phyloP scores from a whole-genome alignment of 2,113 vertebrate species.

The Collichthys lucidus region DNA sequence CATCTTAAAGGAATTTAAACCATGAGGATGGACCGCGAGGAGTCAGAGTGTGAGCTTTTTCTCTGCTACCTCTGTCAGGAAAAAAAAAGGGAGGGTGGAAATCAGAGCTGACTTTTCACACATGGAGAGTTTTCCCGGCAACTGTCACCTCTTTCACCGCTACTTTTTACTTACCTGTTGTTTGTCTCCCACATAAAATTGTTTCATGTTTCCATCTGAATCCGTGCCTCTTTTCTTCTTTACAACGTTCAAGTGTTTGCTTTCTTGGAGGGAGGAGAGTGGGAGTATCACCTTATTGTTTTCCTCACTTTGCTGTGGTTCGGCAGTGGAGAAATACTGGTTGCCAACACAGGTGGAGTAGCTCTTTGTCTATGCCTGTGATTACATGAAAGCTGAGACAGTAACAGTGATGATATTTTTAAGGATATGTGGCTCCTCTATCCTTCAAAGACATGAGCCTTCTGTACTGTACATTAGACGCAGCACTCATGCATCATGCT shows the following conservation, averaged over 20 bases:
- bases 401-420: slow-evolving; percentile 28
- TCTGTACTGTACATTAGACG: slow-evolving; percentile 11
- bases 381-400: slow-evolving; percentile 22
- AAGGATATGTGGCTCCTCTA: slow-evolving; percentile 24
- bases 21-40: slow-evolving; percentile 21
- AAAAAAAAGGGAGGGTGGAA: neutral
- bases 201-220: slow-evolving; percentile 40
- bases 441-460: slow-evolving; percentile 24
- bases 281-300: slow-evolving; percentile 23
- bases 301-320: slow-evolving; percentile 37
- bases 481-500: slow-evolving; percentile 16
- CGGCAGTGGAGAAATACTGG: slow-evolving; percentile 18
- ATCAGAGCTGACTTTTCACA: slow-evolving; percentile 49
- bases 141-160: slow-evolving; percentile 52
- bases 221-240: slow-evolving; percentile 35
- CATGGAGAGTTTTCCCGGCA: slow-evolving; percentile 40
- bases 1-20: slow-evolving; percentile 40
- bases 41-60: slow-evolving; percentile 25
- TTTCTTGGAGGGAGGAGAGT: neutral
- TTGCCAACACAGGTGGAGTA: slow-evolving; percentile 13
- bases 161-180: slow-evolving; percentile 45
- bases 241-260: slow-evolving; percentile 1
- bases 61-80: slow-evolving; percentile 17
- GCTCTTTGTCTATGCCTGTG: slow-evolving; percentile 30
- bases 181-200: slow-evolving; percentile 54